Evolutionary conservation across 1,140 invertebrate species (phyloP), one percentile per base, ranked within the genome.

Genomic region (Brachionus manjavacas): DNA sequence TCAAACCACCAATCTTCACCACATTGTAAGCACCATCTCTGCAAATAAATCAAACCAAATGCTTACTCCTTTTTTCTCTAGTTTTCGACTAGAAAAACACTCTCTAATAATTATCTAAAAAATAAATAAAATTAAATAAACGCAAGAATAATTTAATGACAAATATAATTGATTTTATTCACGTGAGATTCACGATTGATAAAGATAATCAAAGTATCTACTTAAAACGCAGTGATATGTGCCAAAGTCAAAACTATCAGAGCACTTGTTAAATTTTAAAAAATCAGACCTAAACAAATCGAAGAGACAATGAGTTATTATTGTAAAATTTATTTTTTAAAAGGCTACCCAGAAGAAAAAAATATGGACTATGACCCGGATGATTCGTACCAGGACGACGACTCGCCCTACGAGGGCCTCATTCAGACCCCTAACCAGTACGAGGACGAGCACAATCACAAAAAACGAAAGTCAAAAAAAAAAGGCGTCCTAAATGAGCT

Each of bases 301-400:
- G 9, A 31, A 39, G 31, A 31, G 7, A 68, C 16, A 35, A 35
- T 28, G 25, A 74, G 9, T 16, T 41, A 16, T 20, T 74, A 41
- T 41, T 41, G 16, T 9, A 41, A 74, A 14, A 35, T 74, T 41
- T 74, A 9, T 41, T 41, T 28, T 14, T 74, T 41, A 41, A 39
- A 39, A 76, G 79, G 79, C 28, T 84, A 84, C 4, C 81, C 81
- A 31, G 81, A 84, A 23, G 81, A 84, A 20, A 68, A 41, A 46
- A 72, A 72, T 16, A 84, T 84, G 60, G 81, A 84, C 66, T 84
- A 70, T 41, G 81, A 84, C 43, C 81, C 81, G 60, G 81, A 84
- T 28, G 79, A 81, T 25, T 81, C 52, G 20, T 60, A 81, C 64
- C 79, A 52, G 23, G 79, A 81, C 39, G 79, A 81, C 20, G 79